A percentile compares a stretch with the other conserved stretches of the same genome.
phyloP scores from a whole-genome alignment of 2,797 vertebrate genomes.

The Triplophysa bombifrons region DNA sequence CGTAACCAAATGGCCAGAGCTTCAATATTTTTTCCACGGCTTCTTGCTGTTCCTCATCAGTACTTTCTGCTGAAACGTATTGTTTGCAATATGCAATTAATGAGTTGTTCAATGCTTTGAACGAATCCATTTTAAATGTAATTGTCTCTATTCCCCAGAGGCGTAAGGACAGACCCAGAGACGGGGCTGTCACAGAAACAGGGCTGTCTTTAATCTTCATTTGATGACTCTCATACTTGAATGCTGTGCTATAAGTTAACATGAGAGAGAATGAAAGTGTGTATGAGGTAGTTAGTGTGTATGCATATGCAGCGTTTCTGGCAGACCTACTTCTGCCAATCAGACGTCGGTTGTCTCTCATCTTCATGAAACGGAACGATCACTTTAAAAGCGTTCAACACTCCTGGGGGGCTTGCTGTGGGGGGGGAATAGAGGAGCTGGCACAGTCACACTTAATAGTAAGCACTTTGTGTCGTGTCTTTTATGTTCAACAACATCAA shows the following conservation, averaged over 20 bases:
- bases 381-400: slow-evolving; percentile 50
- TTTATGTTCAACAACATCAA: slow-evolving; percentile 40
- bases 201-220: slow-evolving; percentile 77
- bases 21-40: slow-evolving; percentile 46
- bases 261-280: slow-evolving; percentile 53
- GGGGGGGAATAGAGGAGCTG: slow-evolving; percentile 20
- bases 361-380: slow-evolving; percentile 41
- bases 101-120: slow-evolving; percentile 82
- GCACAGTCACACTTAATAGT: slow-evolving; percentile 44
- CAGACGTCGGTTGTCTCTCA: slow-evolving; percentile 50
- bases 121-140: slow-evolving; percentile 79
- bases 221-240: slow-evolving; percentile 69
- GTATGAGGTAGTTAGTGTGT: slow-evolving; percentile 37
- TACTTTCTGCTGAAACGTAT: slow-evolving; percentile 80
- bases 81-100: slow-evolving; percentile 82
- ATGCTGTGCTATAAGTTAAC: slow-evolving; percentile 59
- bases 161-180: slow-evolving; percentile 56
- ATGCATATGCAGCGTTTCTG: slow-evolving; percentile 43
- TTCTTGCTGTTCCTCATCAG: slow-evolving; percentile 77
- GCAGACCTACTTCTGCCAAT: slow-evolving; percentile 65
- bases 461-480: slow-evolving; percentile 36
- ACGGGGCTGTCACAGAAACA: slow-evolving; percentile 67
- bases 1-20: slow-evolving; percentile 51
- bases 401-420: slow-evolving; percentile 27
- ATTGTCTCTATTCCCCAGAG: slow-evolving; percentile 77